Evolutionary conservation across 2,113 vertebrate genomes (phyloP).

Genomic region (Dascyllus trimaculatus): DNA sequence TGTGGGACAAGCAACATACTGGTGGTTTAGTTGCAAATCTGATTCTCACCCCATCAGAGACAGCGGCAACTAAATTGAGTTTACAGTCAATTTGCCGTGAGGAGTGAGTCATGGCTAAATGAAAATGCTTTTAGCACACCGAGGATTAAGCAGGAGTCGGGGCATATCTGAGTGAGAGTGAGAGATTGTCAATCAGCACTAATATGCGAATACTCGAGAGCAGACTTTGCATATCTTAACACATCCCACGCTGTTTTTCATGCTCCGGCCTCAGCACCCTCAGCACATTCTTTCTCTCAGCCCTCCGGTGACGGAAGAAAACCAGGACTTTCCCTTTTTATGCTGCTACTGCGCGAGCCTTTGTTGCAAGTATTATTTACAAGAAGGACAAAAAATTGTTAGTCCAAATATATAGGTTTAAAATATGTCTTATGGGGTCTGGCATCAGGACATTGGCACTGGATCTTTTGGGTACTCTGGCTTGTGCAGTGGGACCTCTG

Average conservation of each 20-base stretch:
- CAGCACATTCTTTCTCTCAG: not conserved
- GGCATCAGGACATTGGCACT: no score
- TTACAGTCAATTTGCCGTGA: conserved; percentile 60
- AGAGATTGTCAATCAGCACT: conserved; percentile 24
- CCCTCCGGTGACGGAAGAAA: no score
- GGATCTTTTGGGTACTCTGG: no score
- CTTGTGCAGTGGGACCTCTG: no score
- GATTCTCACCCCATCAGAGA: conserved; percentile 45
- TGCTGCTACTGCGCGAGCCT: not conserved
- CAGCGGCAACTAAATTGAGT: conserved; percentile 52
- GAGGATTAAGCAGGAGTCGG: conserved; percentile 47
- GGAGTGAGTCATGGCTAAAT: conserved; percentile 67
- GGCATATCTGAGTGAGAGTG: conserved; percentile 10
- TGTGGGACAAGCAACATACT: conserved; percentile 11
- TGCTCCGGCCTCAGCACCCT: not conserved
- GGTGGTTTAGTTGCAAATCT: conserved; percentile 43
- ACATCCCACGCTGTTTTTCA: no score
- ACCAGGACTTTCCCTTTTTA: not conserved
- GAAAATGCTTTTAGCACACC: conserved; percentile 64
- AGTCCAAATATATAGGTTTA: no score
- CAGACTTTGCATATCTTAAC: not conserved
- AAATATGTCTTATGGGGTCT: no score
- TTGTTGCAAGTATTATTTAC: not conserved
- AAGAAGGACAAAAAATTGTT: no score
- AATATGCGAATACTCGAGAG: conserved; percentile 25